Base-by-base conservation (phyloP, 23 tunicate species). In the Clavelina lepadiformis region DNA sequence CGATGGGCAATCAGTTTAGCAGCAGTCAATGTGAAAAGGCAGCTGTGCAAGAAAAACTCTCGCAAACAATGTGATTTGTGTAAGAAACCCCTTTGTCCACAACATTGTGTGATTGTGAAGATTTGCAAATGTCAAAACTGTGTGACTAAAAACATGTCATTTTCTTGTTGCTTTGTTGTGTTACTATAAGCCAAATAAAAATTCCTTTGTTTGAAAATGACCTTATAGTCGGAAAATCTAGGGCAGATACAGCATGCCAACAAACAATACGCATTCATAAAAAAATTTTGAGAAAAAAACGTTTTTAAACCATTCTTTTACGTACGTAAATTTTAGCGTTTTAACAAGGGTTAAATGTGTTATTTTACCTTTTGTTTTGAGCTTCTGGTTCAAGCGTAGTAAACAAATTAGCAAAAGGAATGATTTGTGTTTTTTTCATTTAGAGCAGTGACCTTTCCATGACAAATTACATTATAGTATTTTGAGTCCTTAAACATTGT, bases 71-170 rank as follows among this genome's bases (percentile, higher is more conserved):
- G 49, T 41, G 49, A 41, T 41, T 8, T 41, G 49, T 8, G 13
- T 41, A 41, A 41, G 11, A 8, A 41, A 41, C 49, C 11, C 15
- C 49, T 41, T 15, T 41, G 49, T 15, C 49, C 15, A 15, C 49
- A 41, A 41, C 49, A 41, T 41, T 41, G 49, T 41, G 49, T 41
- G 49, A 41, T 41, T 41, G 49, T 41, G 11, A 41, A 41, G 15
- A 41, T 41, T 15, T 41, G 49, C 11, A 41, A 41, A 41, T 41
- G 49, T 15, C 49, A 41, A 41, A 41, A 41, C 49, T 41, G 49
- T 41, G 49, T 41, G 49, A 41, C 49, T 41, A 8, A 41, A 41
- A 41, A 41, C 49, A 15, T 41, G 15, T 41, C 15, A 41, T 41
- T 41, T 41, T 41, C 11, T 11, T 41, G 49, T 15, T 41, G 49